Evolutionary conservation across 2,888 invertebrate species (phyloP).

Genomic region (Athalia rosae): DNA sequence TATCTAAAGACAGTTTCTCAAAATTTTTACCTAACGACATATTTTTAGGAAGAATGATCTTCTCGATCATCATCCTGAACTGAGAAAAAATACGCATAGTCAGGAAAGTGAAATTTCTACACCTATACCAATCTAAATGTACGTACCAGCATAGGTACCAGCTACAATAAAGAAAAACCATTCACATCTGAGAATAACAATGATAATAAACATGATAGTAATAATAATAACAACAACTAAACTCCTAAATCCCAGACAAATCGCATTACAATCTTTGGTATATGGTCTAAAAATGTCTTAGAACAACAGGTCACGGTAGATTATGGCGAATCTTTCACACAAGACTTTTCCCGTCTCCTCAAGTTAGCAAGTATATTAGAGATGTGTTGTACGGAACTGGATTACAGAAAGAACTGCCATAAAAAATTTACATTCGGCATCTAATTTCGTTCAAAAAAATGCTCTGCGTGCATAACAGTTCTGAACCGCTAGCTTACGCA

Average conservation of each 20-base stretch:
- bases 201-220: not conserved
- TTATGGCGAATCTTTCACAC: not conserved
- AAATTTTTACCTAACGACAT: too few relatives aligned
- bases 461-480: not conserved
- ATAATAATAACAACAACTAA: not conserved
- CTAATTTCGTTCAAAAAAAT: too few relatives aligned
- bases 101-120: too few relatives aligned
- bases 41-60: too few relatives aligned
- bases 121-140: too few relatives aligned
- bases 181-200: not conserved
- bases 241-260: not conserved
- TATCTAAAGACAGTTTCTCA: too few relatives aligned
- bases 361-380: not conserved
- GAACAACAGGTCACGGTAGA: not conserved
- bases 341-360: not conserved
- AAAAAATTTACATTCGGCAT: not conserved
- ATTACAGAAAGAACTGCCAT: not conserved
- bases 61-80: too few relatives aligned
- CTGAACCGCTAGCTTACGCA: not conserved
- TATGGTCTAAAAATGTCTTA: not conserved
- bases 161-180: too few relatives aligned
- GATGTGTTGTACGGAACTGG: conserved; percentile 7
- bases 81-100: too few relatives aligned
- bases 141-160: too few relatives aligned
- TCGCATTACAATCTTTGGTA: conserved; percentile 24